Conservation (phyloP, 2,797 vertebrate species). For the Urosaurus nigricauda region DNA sequence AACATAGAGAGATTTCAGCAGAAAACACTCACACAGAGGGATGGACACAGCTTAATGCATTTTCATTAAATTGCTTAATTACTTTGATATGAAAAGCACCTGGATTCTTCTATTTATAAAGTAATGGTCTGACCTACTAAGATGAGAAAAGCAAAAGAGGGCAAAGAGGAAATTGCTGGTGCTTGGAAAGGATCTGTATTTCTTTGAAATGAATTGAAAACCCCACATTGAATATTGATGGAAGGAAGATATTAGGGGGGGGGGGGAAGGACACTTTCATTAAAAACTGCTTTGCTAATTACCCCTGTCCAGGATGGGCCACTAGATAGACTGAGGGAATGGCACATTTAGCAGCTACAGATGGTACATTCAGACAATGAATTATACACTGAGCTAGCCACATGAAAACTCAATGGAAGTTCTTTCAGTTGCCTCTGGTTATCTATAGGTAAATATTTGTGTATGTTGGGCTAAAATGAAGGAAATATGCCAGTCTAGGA, state of each 20-base stretch:
- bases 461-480: neutral
- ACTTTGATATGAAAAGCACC: constrained; percentile 76
- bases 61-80: constrained; percentile 80
- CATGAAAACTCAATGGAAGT: neutral
- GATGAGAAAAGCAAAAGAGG: constrained; percentile 64
- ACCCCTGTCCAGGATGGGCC: neutral
- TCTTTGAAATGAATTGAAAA: constrained; percentile 52
- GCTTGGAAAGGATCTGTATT: constrained; percentile 39
- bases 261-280: neutral
- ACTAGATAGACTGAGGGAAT: neutral
- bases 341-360: neutral
- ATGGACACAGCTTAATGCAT: constrained; percentile 72
- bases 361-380: neutral
- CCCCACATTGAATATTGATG: constrained; percentile 31
- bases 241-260: neutral
- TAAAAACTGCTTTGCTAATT: constrained; percentile 8
- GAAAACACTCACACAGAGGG: constrained; percentile 70
- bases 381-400: neutral
- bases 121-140: constrained; percentile 67
- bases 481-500: neutral
- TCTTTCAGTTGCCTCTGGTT: neutral
- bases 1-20: constrained; percentile 54
- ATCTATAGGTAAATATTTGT: neutral
- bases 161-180: constrained; percentile 66
- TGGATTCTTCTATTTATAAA: constrained; percentile 74